Percentiles rank a stretch among this genome's conserved stretches.
These are phyloP conservation scores for Salticus scenicus DNA, from an alignment of 2,888 invertebrate genomes.

Conservation along the genomic window DNA sequence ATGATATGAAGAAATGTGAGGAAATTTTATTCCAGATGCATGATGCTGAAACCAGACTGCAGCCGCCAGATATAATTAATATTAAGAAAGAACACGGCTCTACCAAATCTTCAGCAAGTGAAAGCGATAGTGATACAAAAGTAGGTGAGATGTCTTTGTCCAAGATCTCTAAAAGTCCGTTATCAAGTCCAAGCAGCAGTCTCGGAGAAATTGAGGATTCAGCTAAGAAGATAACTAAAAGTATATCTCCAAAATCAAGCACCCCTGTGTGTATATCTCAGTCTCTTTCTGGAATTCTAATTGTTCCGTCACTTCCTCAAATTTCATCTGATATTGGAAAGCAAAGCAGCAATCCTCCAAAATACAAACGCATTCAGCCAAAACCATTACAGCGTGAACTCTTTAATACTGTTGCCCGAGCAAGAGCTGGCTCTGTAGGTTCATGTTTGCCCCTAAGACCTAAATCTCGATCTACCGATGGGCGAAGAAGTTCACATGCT, in stretches of 20 bases:
- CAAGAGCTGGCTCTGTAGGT: constrained; percentile 59
- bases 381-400: constrained; percentile 76
- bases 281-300: constrained; percentile 67
- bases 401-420: constrained; percentile 27
- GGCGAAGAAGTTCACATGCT: constrained; percentile 58
- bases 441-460: constrained; percentile 34
- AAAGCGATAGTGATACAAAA: not conserved
- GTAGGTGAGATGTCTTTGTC: not conserved
- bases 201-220: not conserved
- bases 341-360: constrained; percentile 72
- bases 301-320: constrained; percentile 62
- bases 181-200: not conserved
- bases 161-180: not conserved
- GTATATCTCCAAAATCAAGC: constrained; percentile 71
- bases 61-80: not conserved
- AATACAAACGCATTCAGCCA: constrained; percentile 79
- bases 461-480: constrained; percentile 37
- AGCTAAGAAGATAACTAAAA: constrained; percentile 39
- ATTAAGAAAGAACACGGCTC: not conserved
- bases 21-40: not conserved
- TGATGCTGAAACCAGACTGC: not conserved
- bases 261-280: constrained; percentile 64
- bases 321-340: constrained; percentile 72
- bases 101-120: not conserved
- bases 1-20: not conserved